Evolutionary conservation across 2,888 invertebrate genomes (phyloP).

Genomic region (Polydesmus complanatus): DNA sequence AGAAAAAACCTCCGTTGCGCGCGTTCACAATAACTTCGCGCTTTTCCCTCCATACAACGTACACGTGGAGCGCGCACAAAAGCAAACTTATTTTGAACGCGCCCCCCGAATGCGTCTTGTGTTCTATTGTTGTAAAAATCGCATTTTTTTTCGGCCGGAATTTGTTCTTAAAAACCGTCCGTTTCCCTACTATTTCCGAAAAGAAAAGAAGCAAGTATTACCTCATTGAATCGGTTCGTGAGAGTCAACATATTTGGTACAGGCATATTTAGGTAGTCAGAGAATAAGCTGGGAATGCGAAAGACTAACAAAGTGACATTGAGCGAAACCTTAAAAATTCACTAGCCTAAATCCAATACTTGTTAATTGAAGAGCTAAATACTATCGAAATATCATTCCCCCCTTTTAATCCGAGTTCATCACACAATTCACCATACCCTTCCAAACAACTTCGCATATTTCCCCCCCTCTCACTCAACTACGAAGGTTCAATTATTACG

Average conservation of each 20-base stretch:
- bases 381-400: background rate
- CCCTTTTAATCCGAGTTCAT: background rate
- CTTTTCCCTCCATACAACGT: background rate
- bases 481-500: conserved; percentile 22
- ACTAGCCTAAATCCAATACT: background rate
- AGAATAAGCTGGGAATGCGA: background rate
- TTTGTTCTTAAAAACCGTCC: background rate
- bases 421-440: background rate
- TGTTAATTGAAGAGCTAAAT: background rate
- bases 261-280: background rate
- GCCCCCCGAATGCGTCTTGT: background rate
- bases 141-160: background rate
- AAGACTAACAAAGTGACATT: background rate
- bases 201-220: background rate
- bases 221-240: background rate
- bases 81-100: background rate
- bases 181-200: background rate
- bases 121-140: background rate
- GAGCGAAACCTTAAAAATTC: background rate
- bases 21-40: background rate
- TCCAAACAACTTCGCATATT: background rate
- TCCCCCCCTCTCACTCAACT: conserved; percentile 1
- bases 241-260: background rate
- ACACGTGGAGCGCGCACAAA: background rate
- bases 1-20: background rate